Conservation (phyloP, 1,140 invertebrate species). For the Eumeta japonica region DNA sequence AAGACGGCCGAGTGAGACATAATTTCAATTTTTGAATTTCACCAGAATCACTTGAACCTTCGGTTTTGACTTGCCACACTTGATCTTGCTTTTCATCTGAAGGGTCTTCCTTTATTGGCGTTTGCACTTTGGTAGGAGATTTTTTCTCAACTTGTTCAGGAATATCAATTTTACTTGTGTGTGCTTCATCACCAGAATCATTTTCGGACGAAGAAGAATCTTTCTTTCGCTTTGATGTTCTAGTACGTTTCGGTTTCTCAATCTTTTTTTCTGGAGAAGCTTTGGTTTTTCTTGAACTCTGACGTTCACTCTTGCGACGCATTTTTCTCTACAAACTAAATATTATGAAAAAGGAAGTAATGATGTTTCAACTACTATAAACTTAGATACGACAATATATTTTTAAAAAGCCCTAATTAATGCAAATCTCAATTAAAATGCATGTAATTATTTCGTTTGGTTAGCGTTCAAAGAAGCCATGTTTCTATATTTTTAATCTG, state of each 20-base stretch:
- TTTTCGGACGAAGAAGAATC: constrained; percentile 41
- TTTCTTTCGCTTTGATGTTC: constrained; percentile 31
- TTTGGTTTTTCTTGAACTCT: constrained; percentile 34
- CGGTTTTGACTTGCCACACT: constrained; percentile 47
- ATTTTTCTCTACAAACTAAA: constrained; percentile 24
- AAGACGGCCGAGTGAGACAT: constrained; percentile 40
- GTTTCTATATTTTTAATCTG: no score
- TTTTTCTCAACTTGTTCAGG: constrained; percentile 17
- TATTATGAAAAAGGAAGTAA: no score
- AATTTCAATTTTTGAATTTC: constrained; percentile 50
- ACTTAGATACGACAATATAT: no score
- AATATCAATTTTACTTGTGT: constrained; percentile 18
- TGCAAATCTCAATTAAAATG: no score
- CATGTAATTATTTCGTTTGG: no score
- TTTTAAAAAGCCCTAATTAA: no score
- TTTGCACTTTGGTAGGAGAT: constrained; percentile 20
- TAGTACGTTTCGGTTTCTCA: constrained; percentile 37
- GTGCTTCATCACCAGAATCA: constrained; percentile 33
- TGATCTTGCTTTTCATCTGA: constrained; percentile 39
- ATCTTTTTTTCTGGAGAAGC: constrained; percentile 40
- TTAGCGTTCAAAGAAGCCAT: no score
- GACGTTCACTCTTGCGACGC: constrained; percentile 49
- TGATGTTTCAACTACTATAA: no score
- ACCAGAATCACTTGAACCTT: constrained; percentile 30
- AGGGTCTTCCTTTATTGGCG: constrained; percentile 24